phyloP scores from a whole-genome alignment of 1,140 invertebrate genomes.

The Brachionus sp. region DNA sequence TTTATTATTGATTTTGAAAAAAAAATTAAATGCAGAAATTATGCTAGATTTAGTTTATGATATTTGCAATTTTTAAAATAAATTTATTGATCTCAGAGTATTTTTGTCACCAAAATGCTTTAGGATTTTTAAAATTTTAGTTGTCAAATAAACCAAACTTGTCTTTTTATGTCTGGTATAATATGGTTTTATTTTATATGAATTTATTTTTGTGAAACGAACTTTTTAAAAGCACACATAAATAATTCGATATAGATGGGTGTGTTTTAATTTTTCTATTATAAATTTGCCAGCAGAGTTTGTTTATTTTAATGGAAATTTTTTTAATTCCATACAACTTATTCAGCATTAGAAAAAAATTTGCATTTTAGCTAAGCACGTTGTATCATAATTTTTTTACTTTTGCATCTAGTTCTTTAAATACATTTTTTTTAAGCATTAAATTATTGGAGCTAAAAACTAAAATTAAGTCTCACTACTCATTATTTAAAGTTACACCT shows the following conservation, averaged over 20 bases:
- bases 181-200: background rate
- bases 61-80: background rate
- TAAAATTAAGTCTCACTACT: background rate
- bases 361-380: background rate
- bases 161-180: background rate
- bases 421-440: background rate
- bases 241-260: background rate
- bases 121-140: background rate
- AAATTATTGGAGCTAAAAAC: background rate
- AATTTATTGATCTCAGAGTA: background rate
- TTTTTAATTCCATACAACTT: background rate
- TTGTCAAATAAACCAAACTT: background rate
- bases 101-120: background rate
- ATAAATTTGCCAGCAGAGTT: background rate
- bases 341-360: background rate
- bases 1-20: background rate
- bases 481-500: background rate
- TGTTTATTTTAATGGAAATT: background rate
- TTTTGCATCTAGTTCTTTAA: background rate
- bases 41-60: background rate
- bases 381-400: slow-evolving; percentile 1
- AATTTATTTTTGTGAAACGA: background rate
- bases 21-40: background rate
- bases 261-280: background rate
- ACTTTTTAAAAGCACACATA: background rate